A percentile compares a stretch with the other conserved stretches of the same genome.
These are phyloP conservation scores for Parotocinclus haroldoi DNA, from an alignment of 2,797 vertebrate species.

Conservation along the genomic window DNA sequence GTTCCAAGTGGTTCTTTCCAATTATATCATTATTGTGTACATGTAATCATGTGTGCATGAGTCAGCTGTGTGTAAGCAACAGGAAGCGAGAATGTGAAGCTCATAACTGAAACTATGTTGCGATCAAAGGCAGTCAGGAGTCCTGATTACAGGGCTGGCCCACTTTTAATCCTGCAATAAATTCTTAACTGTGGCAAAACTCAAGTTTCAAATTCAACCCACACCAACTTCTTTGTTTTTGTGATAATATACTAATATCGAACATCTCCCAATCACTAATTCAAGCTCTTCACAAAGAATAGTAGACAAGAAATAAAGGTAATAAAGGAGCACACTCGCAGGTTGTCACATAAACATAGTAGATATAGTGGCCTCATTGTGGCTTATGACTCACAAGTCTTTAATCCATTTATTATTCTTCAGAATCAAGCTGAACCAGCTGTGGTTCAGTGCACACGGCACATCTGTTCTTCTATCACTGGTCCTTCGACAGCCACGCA, in stretches of 20 bases:
- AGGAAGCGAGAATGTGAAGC: conserved; percentile 51
- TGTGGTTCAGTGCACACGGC: conserved; percentile 24
- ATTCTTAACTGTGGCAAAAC: conserved; percentile 52
- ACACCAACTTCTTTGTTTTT: no score
- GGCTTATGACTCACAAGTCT: conserved; percentile 23
- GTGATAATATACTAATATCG: no score
- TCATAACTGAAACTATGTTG: conserved; percentile 58
- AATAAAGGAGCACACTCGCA: no score
- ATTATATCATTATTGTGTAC: no score
- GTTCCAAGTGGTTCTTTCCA: no score
- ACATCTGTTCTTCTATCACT: conserved; percentile 40
- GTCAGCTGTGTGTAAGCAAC: conserved; percentile 16
- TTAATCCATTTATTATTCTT: conserved; percentile 8
- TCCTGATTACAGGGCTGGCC: conserved; percentile 64
- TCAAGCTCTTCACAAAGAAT: no score
- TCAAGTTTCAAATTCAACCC: not conserved
- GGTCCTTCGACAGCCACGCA: conserved; percentile 17
- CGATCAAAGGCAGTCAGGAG: conserved; percentile 64
- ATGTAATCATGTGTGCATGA: not conserved
- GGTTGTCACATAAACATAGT: no score
- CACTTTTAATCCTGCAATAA: conserved; percentile 56
- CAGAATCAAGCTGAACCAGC: conserved; percentile 25
- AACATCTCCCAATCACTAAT: no score
- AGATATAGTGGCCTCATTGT: conserved; percentile 2
- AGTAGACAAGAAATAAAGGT: no score